Percentiles rank a stretch among this genome's conserved stretches.
Evolutionary conservation across 2,113 vertebrate species (phyloP).

Genomic region (human (Homo sapiens)): GRCh38 chr11:10120001-10120500

Average conservation of each 20-base stretch:
- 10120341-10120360: background rate
- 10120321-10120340: background rate
- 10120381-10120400: background rate
- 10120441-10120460: background rate
- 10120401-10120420: background rate
- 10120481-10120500: background rate
- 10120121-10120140: slow-evolving; percentile 12
- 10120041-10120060: background rate
- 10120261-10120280: background rate
- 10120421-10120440: background rate
- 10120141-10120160: background rate
- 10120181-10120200: background rate
- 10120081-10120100: background rate
- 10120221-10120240: background rate
- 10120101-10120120: background rate
- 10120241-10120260: background rate
- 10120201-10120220: background rate
- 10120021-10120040: background rate
- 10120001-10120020: background rate
- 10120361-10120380: background rate
- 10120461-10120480: background rate
- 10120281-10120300: background rate
- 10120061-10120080: background rate
- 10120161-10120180: slow-evolving; percentile 12
- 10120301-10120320: background rate